Evolutionary conservation across 2,797 vertebrate species (phyloP).

Genomic region (Natrix natrix): DNA sequence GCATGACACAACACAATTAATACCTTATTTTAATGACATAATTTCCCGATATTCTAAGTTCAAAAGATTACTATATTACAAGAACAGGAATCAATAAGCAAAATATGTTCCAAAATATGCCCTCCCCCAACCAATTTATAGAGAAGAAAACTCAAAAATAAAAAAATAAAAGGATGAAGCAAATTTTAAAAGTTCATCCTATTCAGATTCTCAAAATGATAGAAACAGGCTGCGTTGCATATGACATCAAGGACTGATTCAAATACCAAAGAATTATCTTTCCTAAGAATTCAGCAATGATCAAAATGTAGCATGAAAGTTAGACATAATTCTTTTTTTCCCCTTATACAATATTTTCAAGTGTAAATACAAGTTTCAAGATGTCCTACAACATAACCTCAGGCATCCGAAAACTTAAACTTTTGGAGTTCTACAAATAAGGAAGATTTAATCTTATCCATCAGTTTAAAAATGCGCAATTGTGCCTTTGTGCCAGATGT

Average conservation of each 20-base stretch:
- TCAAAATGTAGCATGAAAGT: neutral
- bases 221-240: neutral
- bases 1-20: neutral
- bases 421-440: neutral
- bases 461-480: neutral
- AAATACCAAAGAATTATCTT: neutral
- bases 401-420: neutral
- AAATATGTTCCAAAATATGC: neutral
- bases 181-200: neutral
- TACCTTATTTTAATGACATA: neutral
- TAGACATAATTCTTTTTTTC: neutral
- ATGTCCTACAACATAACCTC: neutral
- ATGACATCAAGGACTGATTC: neutral
- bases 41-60: neutral
- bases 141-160: neutral
- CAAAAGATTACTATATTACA: neutral
- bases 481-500: neutral
- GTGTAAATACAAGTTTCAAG: neutral
- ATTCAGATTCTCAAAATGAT: neutral
- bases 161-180: neutral
- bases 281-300: neutral
- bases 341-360: neutral
- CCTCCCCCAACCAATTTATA: neutral
- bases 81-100: neutral
- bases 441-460: neutral